phyloP scores from a whole-genome alignment of 2,888 invertebrate species.

The Pemphredon lugubris region DNA sequence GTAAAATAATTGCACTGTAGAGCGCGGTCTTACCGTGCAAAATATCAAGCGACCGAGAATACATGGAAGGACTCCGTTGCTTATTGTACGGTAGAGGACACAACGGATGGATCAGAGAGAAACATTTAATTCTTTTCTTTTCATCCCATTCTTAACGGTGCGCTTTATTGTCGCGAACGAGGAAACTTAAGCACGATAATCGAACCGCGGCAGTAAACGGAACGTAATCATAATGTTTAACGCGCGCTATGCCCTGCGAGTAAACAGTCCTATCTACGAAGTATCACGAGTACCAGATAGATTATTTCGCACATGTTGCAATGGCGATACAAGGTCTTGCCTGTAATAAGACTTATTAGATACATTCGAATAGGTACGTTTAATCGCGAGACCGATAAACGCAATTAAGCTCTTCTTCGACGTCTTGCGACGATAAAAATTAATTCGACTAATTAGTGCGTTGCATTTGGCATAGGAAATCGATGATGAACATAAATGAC shows the following conservation, averaged over 20 bases:
- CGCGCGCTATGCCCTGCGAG: not conserved
- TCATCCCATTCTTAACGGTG: too few species aligned
- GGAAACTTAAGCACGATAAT: too few species aligned
- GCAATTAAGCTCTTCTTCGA: too few species aligned
- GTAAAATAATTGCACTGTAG: conserved; percentile 2
- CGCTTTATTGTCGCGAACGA: not conserved
- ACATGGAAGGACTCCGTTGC: not conserved
- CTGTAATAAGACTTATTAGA: too few species aligned
- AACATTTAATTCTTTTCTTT: too few species aligned
- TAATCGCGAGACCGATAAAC: too few species aligned
- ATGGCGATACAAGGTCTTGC: not conserved
- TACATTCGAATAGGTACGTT: not conserved
- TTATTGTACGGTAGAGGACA: too few species aligned
- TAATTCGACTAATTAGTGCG: too few species aligned
- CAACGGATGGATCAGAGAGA: too few species aligned
- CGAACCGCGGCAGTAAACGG: not conserved
- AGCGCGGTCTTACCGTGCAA: not conserved
- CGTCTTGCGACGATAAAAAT: too few species aligned
- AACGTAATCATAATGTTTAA: not conserved
- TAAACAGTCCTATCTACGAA: not conserved
- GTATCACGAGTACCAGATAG: not conserved
- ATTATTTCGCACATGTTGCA: not conserved
- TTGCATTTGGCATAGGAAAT: too few species aligned
- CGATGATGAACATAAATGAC: too few species aligned
- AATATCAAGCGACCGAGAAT: not conserved